Evolutionary conservation across 2,888 invertebrate genomes (phyloP).

Genomic region (Antheraea assamensis): DNA sequence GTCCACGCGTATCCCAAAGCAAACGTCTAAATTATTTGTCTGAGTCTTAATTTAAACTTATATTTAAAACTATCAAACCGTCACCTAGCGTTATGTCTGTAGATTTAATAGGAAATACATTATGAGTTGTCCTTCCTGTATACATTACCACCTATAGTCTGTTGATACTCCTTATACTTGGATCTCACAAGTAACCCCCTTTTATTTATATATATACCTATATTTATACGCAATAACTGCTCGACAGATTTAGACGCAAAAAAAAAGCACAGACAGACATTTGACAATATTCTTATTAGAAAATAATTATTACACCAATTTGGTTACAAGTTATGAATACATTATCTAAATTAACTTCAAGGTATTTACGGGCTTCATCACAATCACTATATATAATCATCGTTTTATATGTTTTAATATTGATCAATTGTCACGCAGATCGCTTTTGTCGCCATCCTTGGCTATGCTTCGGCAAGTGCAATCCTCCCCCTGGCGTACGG

Average conservation of each 20-base stretch:
- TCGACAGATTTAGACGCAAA: no score
- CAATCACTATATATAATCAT: background rate
- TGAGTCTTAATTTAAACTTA: background rate
- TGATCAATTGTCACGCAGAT: conserved; percentile 49
- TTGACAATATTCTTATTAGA: no score
- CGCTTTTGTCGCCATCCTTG: conserved; percentile 75
- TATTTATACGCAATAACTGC: no score
- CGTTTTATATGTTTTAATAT: background rate
- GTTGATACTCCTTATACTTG: no score
- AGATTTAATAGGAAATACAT: background rate
- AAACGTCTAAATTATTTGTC: background rate
- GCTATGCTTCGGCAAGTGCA: conserved; percentile 73
- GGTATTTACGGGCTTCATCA: background rate
- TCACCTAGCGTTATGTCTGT: background rate
- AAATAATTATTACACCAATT: background rate
- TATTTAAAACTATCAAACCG: background rate
- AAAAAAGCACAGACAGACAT: no score
- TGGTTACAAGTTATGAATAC: conserved; percentile 3
- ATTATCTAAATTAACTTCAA: background rate
- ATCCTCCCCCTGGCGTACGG: conserved; percentile 62
- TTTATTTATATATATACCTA: no score
- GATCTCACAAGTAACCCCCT: no score
- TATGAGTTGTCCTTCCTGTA: no score
- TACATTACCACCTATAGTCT: no score
- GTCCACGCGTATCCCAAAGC: background rate